Percentiles rank a stretch among this genome's conserved stretches.
phyloP scores from a whole-genome alignment of 2,113 vertebrate species.

The Pongo abelii region DNA sequence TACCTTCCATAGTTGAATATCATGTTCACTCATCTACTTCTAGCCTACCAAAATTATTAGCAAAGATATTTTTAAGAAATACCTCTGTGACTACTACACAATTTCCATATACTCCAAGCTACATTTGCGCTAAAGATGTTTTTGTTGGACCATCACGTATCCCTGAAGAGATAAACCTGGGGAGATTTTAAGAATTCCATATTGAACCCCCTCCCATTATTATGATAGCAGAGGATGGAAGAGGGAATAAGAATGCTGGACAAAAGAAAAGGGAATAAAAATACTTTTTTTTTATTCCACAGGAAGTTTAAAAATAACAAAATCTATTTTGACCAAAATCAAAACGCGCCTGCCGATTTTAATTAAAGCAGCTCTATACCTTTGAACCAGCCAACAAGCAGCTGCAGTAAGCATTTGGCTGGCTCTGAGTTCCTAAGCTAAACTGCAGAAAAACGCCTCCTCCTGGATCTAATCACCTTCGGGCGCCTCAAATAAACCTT shows the following conservation, averaged over 20 bases:
- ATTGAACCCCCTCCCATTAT: not conserved
- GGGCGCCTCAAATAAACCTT: constrained; percentile 47
- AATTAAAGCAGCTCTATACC: constrained; percentile 56
- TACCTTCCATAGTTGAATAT: not conserved
- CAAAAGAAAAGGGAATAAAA: not conserved
- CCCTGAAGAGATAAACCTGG: not conserved
- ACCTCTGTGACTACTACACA: not conserved
- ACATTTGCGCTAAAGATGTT: not conserved
- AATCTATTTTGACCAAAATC: constrained; percentile 47
- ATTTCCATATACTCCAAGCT: not conserved
- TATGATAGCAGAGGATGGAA: not conserved
- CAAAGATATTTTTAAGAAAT: not conserved
- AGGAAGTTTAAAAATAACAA: constrained; percentile 64
- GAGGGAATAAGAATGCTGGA: not conserved
- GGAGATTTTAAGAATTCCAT: not conserved
- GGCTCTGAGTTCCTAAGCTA: not conserved
- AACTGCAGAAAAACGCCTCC: constrained; percentile 50
- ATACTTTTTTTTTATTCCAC: constrained; percentile 54
- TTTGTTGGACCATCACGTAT: not conserved
- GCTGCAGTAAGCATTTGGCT: constrained; percentile 33
- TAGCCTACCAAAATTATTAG: not conserved
- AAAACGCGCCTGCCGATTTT: constrained; percentile 65
- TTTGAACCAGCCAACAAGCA: constrained; percentile 51
- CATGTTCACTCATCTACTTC: not conserved
- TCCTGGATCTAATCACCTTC: not conserved